A percentile compares a stretch with the other conserved stretches of the same genome.
These are phyloP conservation scores for Hydropsyche betteni DNA, from an alignment of 2,888 invertebrate species.

Conservation along the genomic window DNA sequence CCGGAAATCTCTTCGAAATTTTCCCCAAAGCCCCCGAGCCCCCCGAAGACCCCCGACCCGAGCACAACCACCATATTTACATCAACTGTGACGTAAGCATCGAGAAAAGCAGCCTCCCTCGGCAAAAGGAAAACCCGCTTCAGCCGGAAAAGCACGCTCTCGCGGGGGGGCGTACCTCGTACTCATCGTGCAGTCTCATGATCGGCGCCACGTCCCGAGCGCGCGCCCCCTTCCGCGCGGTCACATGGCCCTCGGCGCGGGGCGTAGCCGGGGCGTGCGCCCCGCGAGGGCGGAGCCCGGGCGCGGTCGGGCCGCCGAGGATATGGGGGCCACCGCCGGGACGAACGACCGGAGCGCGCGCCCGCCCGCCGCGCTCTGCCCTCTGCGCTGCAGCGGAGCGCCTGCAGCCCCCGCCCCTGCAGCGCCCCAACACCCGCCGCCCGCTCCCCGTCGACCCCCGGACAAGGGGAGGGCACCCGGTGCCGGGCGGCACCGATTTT, in stretches of 20 bases:
- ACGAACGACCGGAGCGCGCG: constrained; percentile 54
- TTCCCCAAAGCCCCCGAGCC: too few species aligned
- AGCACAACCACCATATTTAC: too few species aligned
- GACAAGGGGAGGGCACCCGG: constrained; percentile 45
- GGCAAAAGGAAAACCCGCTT: too few species aligned
- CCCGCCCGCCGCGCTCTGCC: constrained; percentile 55
- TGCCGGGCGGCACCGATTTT: constrained; percentile 54
- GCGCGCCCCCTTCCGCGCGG: constrained; percentile 51
- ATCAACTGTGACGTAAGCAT: too few species aligned
- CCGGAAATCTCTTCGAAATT: too few species aligned
- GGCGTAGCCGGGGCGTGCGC: constrained; percentile 54
- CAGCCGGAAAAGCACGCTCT: background rate
- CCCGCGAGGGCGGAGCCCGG: constrained; percentile 57
- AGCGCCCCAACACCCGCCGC: constrained; percentile 50
- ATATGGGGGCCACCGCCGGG: constrained; percentile 53
- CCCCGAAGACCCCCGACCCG: too few species aligned
- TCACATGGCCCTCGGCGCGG: constrained; percentile 54
- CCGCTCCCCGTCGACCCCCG: constrained; percentile 55
- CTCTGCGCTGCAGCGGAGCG: constrained; percentile 45
- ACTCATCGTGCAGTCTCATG: constrained; percentile 51
- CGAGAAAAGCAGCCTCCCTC: too few species aligned
- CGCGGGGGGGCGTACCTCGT: constrained; percentile 47
- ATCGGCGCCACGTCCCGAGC: constrained; percentile 20
- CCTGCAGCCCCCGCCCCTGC: constrained; percentile 48
- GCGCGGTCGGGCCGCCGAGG: constrained; percentile 55